phyloP scores from a whole-genome alignment of 2,797 vertebrate species.

The Phoxinus dragarum region DNA sequence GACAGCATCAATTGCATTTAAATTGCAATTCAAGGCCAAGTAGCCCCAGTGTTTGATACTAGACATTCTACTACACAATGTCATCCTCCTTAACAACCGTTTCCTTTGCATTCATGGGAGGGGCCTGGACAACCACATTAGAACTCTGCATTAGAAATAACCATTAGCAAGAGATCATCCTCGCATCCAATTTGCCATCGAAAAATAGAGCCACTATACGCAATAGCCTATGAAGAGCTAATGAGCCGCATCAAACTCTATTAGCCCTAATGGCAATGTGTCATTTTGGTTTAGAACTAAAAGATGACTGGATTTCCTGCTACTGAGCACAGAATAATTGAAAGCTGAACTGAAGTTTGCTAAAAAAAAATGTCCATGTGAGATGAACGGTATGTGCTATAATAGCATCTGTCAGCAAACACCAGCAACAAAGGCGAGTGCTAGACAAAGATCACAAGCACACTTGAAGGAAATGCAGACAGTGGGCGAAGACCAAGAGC shows the following conservation, averaged over 20 bases:
- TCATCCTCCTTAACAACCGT: slow-evolving; percentile 18
- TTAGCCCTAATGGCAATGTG: slow-evolving; percentile 71
- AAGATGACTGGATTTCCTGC: slow-evolving; percentile 43
- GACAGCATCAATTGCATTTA: slow-evolving; percentile 27
- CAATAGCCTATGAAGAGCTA: slow-evolving; percentile 70
- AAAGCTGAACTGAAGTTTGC: slow-evolving; percentile 42
- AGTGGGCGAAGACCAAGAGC: slow-evolving; percentile 10
- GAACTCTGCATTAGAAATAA: slow-evolving; percentile 77
- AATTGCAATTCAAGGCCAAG: slow-evolving; percentile 22
- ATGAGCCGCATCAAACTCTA: slow-evolving; percentile 78
- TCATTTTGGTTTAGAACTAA: slow-evolving; percentile 62
- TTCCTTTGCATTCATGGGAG: slow-evolving; percentile 62
- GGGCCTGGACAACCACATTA: slow-evolving; percentile 79
- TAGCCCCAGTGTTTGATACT: not conserved
- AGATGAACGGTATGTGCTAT: slow-evolving; percentile 55
- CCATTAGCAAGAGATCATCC: slow-evolving; percentile 79
- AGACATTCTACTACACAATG: not conserved
- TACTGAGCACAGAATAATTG: slow-evolving; percentile 55
- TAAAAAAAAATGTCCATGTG: slow-evolving; percentile 51
- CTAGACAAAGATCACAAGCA: slow-evolving; percentile 20
- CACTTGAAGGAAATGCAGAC: slow-evolving; percentile 33
- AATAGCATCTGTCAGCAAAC: slow-evolving; percentile 56
- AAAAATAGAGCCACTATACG: slow-evolving; percentile 72
- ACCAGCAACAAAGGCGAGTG: not conserved
- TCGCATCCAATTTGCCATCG: slow-evolving; percentile 76